phyloP scores from a whole-genome alignment of 2,888 invertebrate genomes.

The Drosophila tanythrix region DNA sequence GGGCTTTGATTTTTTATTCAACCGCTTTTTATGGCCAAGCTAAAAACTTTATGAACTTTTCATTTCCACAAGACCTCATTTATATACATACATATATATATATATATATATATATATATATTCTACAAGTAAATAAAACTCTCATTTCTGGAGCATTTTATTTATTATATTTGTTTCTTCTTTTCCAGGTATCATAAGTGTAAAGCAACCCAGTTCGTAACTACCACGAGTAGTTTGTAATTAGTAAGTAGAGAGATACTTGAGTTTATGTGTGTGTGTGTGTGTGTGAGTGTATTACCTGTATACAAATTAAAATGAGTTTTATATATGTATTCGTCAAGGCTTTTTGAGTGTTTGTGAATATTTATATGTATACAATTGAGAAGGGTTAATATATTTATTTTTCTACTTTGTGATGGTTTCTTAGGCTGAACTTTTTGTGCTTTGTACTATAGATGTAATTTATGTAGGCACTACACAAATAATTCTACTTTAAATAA shows the following conservation, averaged over 20 bases:
- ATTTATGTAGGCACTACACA: constrained; percentile 63
- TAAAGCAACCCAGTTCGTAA: constrained; percentile 24
- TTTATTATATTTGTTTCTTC: neutral
- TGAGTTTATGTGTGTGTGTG: constrained; percentile 16
- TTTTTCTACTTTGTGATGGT: constrained; percentile 81
- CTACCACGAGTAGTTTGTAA: constrained; percentile 33
- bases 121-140: neutral
- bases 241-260: constrained; percentile 35
- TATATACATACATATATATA: neutral
- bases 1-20: constrained; percentile 53
- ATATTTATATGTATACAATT: constrained; percentile 22
- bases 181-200: constrained; percentile 30
- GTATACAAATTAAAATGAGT: constrained; percentile 35
- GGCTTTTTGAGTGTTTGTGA: constrained; percentile 30
- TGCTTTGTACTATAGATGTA: constrained; percentile 69
- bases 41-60: constrained; percentile 44
- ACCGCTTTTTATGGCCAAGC: constrained; percentile 45
- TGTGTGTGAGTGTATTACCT: constrained; percentile 21
- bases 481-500: constrained; percentile 34
- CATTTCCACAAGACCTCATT: constrained; percentile 29
- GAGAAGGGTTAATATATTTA: constrained; percentile 67
- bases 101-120: constrained; percentile 7
- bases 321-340: constrained; percentile 26
- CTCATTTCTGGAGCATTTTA: neutral
- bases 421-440: constrained; percentile 79